Conservation (phyloP, 2,888 invertebrate species). For the Tetranychus truncatus region DNA sequence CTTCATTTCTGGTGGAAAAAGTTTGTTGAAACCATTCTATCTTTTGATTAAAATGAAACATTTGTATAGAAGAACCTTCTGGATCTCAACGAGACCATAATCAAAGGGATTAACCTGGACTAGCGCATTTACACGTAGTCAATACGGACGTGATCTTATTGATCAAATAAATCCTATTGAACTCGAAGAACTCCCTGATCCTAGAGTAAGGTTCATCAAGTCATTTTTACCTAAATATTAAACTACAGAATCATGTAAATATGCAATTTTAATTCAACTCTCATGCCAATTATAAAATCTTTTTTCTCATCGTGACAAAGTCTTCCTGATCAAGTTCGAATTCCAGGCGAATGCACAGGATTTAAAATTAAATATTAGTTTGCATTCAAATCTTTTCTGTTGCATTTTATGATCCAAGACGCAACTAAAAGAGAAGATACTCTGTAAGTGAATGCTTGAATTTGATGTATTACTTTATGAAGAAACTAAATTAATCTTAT, state of each 20-base stretch:
- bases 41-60: no score
- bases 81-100: constrained; percentile 46
- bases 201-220: constrained; percentile 50
- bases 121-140: constrained; percentile 20
- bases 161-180: constrained; percentile 51
- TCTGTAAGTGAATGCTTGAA: no score
- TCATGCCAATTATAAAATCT: constrained; percentile 47
- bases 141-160: constrained; percentile 67
- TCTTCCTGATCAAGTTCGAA: constrained; percentile 59
- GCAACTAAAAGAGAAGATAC: no score
- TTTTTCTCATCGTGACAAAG: constrained; percentile 30
- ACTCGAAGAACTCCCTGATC: background rate
- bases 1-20: no score
- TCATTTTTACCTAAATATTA: constrained; percentile 46
- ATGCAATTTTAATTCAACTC: constrained; percentile 52
- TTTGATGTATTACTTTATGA: no score
- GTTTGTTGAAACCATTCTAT: no score
- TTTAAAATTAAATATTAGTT: no score
- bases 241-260: constrained; percentile 50
- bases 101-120: constrained; percentile 57
- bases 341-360: constrained; percentile 27
- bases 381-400: no score
- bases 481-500: no score
- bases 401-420: no score
- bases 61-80: background rate